phyloP scores from a whole-genome alignment of 1,140 invertebrate species.

The Octopus bimaculoides region DNA sequence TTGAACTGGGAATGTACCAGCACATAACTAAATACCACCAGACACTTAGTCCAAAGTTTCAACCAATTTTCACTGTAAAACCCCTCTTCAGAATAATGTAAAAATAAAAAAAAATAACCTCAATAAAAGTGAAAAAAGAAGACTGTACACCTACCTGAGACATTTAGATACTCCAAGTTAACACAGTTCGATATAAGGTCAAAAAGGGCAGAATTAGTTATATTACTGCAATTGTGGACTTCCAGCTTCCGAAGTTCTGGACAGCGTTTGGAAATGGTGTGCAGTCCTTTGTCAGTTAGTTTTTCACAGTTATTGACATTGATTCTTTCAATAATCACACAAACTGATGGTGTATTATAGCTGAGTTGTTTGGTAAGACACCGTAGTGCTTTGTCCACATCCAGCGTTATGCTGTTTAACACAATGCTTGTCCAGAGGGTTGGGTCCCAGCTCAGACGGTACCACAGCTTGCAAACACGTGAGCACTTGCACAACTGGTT shows the following conservation, averaged over 20 bases:
- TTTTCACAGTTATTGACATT: conserved; percentile 71
- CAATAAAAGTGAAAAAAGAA: no score
- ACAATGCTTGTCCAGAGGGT: conserved; percentile 72
- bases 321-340: conserved; percentile 64
- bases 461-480: conserved; percentile 76
- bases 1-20: no score
- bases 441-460: conserved; percentile 74
- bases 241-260: conserved; percentile 73
- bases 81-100: no score
- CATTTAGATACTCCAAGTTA: conserved; percentile 72
- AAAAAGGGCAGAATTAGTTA: conserved; percentile 69
- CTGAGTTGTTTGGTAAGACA: conserved; percentile 57
- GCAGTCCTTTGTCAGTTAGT: conserved; percentile 74
- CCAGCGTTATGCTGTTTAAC: conserved; percentile 66
- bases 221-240: conserved; percentile 67
- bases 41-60: no score
- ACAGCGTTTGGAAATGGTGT: conserved; percentile 68
- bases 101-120: no score
- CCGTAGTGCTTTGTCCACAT: conserved; percentile 70
- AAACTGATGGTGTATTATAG: conserved; percentile 58
- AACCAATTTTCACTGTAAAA: no score
- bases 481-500: conserved; percentile 76
- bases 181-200: conserved; percentile 68
- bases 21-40: no score
- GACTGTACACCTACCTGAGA: conserved; percentile 64